A percentile compares a stretch with the other conserved stretches of the same genome.
Conservation (phyloP, 2,888 invertebrate species). For the Drosophila borealis region DNA sequence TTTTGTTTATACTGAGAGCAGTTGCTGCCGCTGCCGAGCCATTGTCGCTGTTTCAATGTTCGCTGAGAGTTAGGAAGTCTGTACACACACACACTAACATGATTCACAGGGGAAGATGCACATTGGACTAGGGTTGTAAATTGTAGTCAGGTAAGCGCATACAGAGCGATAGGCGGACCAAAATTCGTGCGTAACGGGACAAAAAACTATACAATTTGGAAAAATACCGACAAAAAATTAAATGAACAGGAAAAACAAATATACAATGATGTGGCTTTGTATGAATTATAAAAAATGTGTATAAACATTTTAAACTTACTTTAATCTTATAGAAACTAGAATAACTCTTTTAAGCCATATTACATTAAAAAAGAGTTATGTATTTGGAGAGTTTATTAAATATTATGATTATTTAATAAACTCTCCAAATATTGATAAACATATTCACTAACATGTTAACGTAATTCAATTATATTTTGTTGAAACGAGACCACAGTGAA, state of each 20-base stretch:
- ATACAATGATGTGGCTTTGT: too few relatives aligned
- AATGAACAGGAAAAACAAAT: neutral
- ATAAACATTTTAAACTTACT: too few relatives aligned
- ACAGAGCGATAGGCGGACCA: neutral
- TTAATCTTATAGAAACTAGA: too few relatives aligned
- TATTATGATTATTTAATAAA: too few relatives aligned
- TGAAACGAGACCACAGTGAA: constrained; percentile 45
- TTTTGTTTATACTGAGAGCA: constrained; percentile 73
- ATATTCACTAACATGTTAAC: neutral
- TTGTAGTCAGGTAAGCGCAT: constrained; percentile 11
- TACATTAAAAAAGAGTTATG: too few relatives aligned
- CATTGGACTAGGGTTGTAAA: constrained; percentile 31
- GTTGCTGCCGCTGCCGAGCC: constrained; percentile 32
- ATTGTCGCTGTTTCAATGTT: constrained; percentile 69
- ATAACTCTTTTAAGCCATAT: too few relatives aligned
- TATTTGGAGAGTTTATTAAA: neutral
- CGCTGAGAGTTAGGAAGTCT: constrained; percentile 63
- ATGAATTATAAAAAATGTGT: too few relatives aligned
- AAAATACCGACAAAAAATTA: neutral
- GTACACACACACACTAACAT: constrained; percentile 21
- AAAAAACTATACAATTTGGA: neutral
- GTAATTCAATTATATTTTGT: constrained; percentile 17
- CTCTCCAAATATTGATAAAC: neutral
- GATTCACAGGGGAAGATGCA: constrained; percentile 30
- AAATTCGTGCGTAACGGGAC: neutral